Evolutionary conservation across 2,797 vertebrate species (phyloP).

Genomic region (Parauchenoglanis punctatus): DNA sequence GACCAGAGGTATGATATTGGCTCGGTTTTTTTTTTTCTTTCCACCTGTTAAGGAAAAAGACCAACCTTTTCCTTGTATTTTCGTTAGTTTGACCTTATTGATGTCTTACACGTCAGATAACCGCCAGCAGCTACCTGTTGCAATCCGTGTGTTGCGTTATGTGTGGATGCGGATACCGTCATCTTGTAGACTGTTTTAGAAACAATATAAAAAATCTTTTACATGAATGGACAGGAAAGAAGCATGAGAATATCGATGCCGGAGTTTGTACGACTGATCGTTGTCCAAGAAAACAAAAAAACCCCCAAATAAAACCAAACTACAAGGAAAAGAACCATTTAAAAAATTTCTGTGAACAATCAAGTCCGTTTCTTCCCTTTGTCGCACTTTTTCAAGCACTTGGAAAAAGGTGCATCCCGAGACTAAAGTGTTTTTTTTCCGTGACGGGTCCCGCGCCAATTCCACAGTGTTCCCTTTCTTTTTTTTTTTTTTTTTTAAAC

Average conservation of each 20-base stretch:
- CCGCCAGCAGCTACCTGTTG: constrained; percentile 78
- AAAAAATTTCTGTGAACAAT: constrained; percentile 23
- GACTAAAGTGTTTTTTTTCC: constrained; percentile 65
- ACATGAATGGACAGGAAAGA: neutral
- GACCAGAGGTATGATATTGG: constrained; percentile 48
- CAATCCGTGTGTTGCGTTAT: constrained; percentile 59
- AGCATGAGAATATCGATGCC: constrained; percentile 1
- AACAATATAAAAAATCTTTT: neutral
- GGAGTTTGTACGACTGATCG: constrained; percentile 12
- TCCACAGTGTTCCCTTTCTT: constrained; percentile 71
- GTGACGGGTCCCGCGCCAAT: constrained; percentile 64
- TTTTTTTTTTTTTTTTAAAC: neutral
- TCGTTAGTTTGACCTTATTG: neutral
- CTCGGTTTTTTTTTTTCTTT: constrained; percentile 62
- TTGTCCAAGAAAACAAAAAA: constrained; percentile 50
- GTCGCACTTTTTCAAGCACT: constrained; percentile 72
- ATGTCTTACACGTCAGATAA: constrained; percentile 53
- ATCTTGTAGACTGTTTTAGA: neutral
- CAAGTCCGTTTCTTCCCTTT: constrained; percentile 51
- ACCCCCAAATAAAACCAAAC: neutral
- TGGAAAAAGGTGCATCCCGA: constrained; percentile 68
- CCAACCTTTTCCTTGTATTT: neutral
- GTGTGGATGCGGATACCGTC: constrained; percentile 14
- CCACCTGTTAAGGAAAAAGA: constrained; percentile 15
- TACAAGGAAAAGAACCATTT: constrained; percentile 45